Evolutionary conservation across 1,140 invertebrate species (phyloP), one percentile per base, ranked within the genome.

Genomic region (Drosophila burlai): DNA sequence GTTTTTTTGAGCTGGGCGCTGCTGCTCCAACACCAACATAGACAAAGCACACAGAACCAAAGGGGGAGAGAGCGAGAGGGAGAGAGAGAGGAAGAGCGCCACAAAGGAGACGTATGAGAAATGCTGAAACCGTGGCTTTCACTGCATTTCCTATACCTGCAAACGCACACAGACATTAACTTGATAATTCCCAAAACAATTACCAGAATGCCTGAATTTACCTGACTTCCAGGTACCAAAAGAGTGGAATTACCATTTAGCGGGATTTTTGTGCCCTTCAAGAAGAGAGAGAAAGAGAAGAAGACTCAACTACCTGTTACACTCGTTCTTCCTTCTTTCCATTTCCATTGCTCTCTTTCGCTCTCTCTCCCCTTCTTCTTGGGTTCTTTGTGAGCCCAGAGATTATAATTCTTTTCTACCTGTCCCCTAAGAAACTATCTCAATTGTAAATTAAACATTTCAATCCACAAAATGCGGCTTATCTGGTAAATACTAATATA

Each of bases 291-390:
- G 10, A 43, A 45, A 31, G 46, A 50, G 13, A 67, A 45, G 49
- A 36, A 18, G 24, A 42, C 63, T 66, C 60, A 69, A 64, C 81
- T 87, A 87, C 84, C 84, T 87, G 83, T 89, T 86, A 87, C 80
- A 86, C 83, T 71, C 60, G 69, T 58, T 81, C 54, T 40, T 69
- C 40, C 24, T 55, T 43, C 43, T 40, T n/a, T 11, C 8, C 21
- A 49, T 40, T n/a, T 11, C 8, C 21, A 49, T 38, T 59, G 10
- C 45, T 49, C 54, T 60, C 47, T 18, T 18, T 36, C 34, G 7
- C 18, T 24, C 38, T 26, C 47, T 52, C 59, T 47, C 42, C 2
- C 8, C 4, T 1, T n/a, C 9, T 38, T 38, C 36, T 13, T 13
- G 11, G 36, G 11, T 38, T 49, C 43, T 61, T 63, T 49, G 60